Conservation (phyloP, 2,113 vertebrate species). For the Ctenodactylus gundi region DNA sequence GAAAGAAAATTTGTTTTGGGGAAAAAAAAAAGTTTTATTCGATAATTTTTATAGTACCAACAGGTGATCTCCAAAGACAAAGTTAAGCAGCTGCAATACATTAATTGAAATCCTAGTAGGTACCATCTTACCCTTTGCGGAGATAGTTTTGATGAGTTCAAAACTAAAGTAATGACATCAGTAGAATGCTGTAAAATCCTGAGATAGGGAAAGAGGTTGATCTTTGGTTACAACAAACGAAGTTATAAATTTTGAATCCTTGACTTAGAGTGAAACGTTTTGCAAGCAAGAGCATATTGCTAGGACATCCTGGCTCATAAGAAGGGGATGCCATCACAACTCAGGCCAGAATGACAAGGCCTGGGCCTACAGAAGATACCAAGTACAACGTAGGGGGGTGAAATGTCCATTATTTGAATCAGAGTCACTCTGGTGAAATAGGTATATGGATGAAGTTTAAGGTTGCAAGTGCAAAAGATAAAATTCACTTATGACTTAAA, state of each 20-base stretch:
- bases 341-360: not conserved
- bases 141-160: not conserved
- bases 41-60: not conserved
- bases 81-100: not conserved
- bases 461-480: not conserved
- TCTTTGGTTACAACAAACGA: not conserved
- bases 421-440: not conserved
- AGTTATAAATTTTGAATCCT: not conserved
- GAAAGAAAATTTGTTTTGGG: not conserved
- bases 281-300: not conserved
- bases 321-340: not conserved
- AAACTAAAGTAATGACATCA: not conserved
- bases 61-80: not conserved
- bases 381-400: not conserved
- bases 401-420: not conserved
- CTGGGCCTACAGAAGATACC: not conserved
- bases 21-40: not conserved
- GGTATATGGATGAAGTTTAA: not conserved
- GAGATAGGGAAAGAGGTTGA: not conserved
- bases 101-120: not conserved
- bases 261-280: not conserved
- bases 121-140: not conserved
- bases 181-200: not conserved
- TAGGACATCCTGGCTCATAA: not conserved
- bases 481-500: not conserved